phyloP scores from a whole-genome alignment of 23 tunicate genomes.

The Aplidium turbinatum region DNA sequence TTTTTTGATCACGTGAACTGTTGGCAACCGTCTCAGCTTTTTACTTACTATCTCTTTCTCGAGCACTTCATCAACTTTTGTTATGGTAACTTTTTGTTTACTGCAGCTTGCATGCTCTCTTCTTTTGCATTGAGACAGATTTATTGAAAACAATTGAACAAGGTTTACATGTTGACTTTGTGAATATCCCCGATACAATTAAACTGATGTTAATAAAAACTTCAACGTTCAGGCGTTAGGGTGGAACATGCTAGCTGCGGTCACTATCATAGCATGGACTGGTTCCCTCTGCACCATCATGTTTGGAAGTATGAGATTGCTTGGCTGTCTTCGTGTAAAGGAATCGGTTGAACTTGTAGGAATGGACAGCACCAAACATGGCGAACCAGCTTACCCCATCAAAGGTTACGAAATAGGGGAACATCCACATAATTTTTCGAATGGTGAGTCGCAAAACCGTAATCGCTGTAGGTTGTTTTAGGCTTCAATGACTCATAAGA shows the following conservation, averaged over 20 bases:
- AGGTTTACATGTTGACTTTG: too few species aligned
- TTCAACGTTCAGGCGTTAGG: constrained; percentile 51
- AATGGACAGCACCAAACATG: constrained; percentile 76
- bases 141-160: too few species aligned
- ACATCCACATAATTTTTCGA: constrained; percentile 22
- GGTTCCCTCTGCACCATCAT: constrained; percentile 42
- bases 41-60: too few species aligned
- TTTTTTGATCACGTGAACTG: too few species aligned
- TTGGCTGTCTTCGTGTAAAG: constrained; percentile 55
- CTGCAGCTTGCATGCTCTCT: too few species aligned
- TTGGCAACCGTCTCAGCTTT: too few species aligned
- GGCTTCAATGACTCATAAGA: too few species aligned
- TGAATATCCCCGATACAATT: too few species aligned
- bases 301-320: constrained; percentile 43
- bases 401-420: constrained; percentile 28
- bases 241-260: constrained; percentile 67
- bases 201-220: too few species aligned
- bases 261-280: constrained; percentile 59
- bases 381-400: constrained; percentile 93
- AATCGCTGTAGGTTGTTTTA: too few species aligned
- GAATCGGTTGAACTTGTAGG: constrained; percentile 60
- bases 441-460: too few species aligned
- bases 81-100: background rate
- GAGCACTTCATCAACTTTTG: background rate
- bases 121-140: too few species aligned